These are phyloP conservation scores for Zhuqinia jingwanae DNA, from an alignment of 2,888 invertebrate genomes.

Conservation along the genomic window DNA sequence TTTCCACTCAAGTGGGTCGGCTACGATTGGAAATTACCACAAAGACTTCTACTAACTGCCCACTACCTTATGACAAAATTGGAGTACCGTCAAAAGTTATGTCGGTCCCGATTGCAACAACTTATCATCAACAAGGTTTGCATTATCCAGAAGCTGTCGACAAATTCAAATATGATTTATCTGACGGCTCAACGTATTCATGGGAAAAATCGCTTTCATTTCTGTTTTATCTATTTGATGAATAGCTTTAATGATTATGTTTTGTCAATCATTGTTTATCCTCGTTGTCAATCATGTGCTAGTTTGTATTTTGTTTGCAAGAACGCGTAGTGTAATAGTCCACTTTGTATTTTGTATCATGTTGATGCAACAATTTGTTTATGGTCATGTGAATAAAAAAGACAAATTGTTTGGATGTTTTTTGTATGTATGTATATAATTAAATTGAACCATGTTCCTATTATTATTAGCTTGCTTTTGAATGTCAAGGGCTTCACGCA, in stretches of 20 bases:
- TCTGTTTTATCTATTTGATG: background rate
- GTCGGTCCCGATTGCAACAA: too few species aligned
- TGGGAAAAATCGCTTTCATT: background rate
- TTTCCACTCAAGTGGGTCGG: slow-evolving; percentile 45
- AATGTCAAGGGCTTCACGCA: too few species aligned
- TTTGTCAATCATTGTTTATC: background rate
- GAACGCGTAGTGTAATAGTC: too few species aligned
- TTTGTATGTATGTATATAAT: too few species aligned
- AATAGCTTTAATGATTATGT: background rate
- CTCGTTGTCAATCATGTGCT: background rate
- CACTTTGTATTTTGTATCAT: too few species aligned
- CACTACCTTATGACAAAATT: slow-evolving; percentile 70
- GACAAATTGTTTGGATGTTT: too few species aligned
- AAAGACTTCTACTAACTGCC: slow-evolving; percentile 67
- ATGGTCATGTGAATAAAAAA: too few species aligned
- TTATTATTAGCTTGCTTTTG: too few species aligned
- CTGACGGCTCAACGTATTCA: background rate
- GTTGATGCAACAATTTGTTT: too few species aligned
- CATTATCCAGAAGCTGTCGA: background rate
- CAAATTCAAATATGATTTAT: slow-evolving; percentile 16
- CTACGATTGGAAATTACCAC: slow-evolving; percentile 61
- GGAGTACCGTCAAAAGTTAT: slow-evolving; percentile 54
- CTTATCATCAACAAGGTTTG: background rate
- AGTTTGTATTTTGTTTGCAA: too few species aligned
- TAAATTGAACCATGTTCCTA: too few species aligned